Evolutionary conservation across 2,888 invertebrate genomes (phyloP).

Genomic region (Exocentrus adspersus): DNA sequence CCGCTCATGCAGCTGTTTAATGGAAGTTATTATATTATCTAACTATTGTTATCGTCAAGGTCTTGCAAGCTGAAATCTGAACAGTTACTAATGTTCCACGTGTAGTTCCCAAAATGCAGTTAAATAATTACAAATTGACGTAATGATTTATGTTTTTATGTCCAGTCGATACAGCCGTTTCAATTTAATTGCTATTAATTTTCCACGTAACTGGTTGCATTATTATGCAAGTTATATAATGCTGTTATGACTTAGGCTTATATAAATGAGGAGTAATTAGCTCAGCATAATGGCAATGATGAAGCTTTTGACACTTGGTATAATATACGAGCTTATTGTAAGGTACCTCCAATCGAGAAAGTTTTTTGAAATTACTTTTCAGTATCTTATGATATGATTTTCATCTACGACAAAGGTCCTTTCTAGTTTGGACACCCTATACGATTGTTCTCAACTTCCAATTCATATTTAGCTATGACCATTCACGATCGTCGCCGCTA

Average conservation of each 20-base stretch:
- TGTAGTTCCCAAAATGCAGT: no score
- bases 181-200: constrained; percentile 14
- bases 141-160: constrained; percentile 19
- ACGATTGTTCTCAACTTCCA: neutral
- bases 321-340: no score
- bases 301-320: neutral
- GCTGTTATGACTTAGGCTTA: neutral
- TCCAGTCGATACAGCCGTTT: constrained; percentile 3
- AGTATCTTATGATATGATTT: no score
- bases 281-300: neutral
- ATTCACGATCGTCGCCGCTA: constrained; percentile 37
- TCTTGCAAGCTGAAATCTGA: no score
- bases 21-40: no score
- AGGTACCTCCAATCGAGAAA: no score
- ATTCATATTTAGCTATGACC: constrained; percentile 26
- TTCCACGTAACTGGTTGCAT: constrained; percentile 16
- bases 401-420: no score
- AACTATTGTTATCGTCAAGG: no score
- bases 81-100: no score
- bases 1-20: no score
- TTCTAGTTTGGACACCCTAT: neutral
- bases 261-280: neutral
- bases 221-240: constrained; percentile 7
- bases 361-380: no score
- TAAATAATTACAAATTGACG: constrained; percentile 15